phyloP scores from a whole-genome alignment of 2,797 vertebrate species.

The Gadopsis marmoratus region DNA sequence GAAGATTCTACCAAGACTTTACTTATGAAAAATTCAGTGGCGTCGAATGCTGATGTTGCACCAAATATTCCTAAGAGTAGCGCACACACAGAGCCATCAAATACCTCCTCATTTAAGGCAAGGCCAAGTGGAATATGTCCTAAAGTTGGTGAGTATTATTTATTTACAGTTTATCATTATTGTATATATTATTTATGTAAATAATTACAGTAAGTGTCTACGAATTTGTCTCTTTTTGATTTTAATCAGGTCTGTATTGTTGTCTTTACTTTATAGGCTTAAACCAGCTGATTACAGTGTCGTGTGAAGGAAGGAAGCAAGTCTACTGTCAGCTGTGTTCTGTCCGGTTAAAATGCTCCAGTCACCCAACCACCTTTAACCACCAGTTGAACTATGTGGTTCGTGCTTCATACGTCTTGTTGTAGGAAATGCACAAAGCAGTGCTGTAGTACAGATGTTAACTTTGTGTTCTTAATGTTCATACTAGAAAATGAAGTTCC shows the following conservation, averaged over 20 bases:
- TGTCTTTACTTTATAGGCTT: conserved; percentile 50
- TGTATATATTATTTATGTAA: not conserved
- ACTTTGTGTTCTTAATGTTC: not conserved
- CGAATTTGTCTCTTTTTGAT: not conserved
- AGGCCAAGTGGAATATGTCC: not conserved
- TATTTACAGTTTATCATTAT: not conserved
- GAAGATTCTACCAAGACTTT: not conserved
- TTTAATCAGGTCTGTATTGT: not conserved
- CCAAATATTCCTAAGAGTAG: not conserved
- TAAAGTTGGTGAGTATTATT: conserved; percentile 61
- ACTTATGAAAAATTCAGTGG: not conserved
- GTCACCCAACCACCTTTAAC: not conserved
- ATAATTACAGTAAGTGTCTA: not conserved
- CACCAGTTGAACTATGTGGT: conserved; percentile 73
- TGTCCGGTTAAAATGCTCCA: conserved; percentile 5
- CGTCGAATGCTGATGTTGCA: not conserved
- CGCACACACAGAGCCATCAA: not conserved
- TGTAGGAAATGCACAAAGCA: not conserved
- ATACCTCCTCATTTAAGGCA: not conserved
- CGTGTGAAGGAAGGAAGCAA: conserved; percentile 41
- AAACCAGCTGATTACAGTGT: conserved; percentile 49
- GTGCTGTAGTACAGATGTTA: not conserved
- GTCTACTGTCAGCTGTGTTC: conserved; percentile 73
- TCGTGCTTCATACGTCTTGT: not conserved
- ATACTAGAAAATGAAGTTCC: conserved; percentile 59